Evolutionary conservation across 2,888 invertebrate species (phyloP).

Genomic region (Drosophila cyrtoloma): DNA sequence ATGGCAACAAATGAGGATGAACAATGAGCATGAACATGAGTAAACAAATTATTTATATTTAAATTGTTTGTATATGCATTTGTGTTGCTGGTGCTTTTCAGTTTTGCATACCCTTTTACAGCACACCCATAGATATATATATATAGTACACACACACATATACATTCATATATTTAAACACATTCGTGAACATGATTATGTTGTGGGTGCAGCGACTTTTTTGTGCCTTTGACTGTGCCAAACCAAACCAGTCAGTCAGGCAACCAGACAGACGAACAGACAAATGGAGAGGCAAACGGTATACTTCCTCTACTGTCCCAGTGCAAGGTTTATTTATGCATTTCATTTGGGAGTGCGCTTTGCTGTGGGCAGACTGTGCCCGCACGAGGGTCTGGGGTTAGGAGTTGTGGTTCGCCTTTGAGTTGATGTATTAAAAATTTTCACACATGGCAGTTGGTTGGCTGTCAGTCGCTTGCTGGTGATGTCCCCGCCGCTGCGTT

Average conservation of each 20-base stretch:
- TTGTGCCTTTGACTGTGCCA: slow-evolving; percentile 62
- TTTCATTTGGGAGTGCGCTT: slow-evolving; percentile 72
- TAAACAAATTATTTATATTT: slow-evolving; percentile 78
- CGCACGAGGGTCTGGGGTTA: neutral
- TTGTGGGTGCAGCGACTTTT: slow-evolving; percentile 65
- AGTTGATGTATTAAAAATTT: slow-evolving; percentile 80
- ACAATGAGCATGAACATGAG: slow-evolving; percentile 76
- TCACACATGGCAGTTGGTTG: slow-evolving; percentile 78
- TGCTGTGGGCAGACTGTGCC: slow-evolving; percentile 36
- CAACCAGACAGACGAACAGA: slow-evolving; percentile 18
- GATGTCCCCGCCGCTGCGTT: slow-evolving; percentile 29
- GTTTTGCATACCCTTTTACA: slow-evolving; percentile 60
- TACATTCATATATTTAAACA: slow-evolving; percentile 7
- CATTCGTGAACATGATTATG: slow-evolving; percentile 69
- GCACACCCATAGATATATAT: slow-evolving; percentile 11
- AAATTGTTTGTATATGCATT: slow-evolving; percentile 73
- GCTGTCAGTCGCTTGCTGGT: slow-evolving; percentile 48
- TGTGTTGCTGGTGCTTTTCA: slow-evolving; percentile 61
- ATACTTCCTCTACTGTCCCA: slow-evolving; percentile 39
- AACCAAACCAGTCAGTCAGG: slow-evolving; percentile 2
- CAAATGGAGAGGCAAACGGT: slow-evolving; percentile 26
- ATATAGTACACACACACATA: neutral
- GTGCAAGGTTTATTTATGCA: slow-evolving; percentile 74
- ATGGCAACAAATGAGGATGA: slow-evolving; percentile 57
- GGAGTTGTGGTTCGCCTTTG: slow-evolving; percentile 66